These are phyloP conservation scores for Tachina lurida DNA, from an alignment of 2,888 invertebrate species.

Conservation along the genomic window DNA sequence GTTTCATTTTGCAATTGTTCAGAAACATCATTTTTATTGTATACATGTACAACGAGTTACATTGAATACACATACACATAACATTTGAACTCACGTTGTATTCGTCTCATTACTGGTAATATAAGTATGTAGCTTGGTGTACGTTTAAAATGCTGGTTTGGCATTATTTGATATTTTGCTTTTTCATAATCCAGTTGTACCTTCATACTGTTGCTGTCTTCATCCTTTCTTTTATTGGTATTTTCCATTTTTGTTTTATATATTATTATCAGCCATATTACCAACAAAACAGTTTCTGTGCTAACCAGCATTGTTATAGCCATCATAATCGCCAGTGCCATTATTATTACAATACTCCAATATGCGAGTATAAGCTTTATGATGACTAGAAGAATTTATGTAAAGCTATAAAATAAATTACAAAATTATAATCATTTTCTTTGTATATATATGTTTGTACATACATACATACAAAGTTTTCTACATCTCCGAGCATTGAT, in stretches of 20 bases:
- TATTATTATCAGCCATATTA: slow-evolving; percentile 28
- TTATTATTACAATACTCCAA: slow-evolving; percentile 52
- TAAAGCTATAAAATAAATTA: slow-evolving; percentile 79
- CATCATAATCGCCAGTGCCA: slow-evolving; percentile 30
- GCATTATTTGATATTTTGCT: slow-evolving; percentile 53
- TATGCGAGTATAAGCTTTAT: slow-evolving; percentile 54
- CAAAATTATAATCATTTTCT: slow-evolving; percentile 79
- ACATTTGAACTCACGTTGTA: slow-evolving; percentile 17
- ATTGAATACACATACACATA: background rate
- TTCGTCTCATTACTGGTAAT: slow-evolving; percentile 7
- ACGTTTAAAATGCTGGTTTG: slow-evolving; percentile 50
- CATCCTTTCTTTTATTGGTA: background rate
- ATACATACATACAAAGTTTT: background rate
- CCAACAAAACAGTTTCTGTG: slow-evolving; percentile 36
- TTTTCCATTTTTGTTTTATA: slow-evolving; percentile 15
- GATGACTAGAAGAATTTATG: slow-evolving; percentile 77
- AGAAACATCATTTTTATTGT: too few relatives aligned
- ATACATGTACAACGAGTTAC: too few relatives aligned
- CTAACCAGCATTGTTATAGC: slow-evolving; percentile 47
- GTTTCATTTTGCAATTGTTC: too few relatives aligned
- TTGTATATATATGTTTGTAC: background rate
- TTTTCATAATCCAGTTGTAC: slow-evolving; percentile 16
- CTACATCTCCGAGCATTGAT: background rate
- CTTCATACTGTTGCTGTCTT: slow-evolving; percentile 7
- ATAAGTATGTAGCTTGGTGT: background rate